Base-by-base conservation (phyloP, 2,113 vertebrate genomes). In the Dolichotis patagonum region DNA sequence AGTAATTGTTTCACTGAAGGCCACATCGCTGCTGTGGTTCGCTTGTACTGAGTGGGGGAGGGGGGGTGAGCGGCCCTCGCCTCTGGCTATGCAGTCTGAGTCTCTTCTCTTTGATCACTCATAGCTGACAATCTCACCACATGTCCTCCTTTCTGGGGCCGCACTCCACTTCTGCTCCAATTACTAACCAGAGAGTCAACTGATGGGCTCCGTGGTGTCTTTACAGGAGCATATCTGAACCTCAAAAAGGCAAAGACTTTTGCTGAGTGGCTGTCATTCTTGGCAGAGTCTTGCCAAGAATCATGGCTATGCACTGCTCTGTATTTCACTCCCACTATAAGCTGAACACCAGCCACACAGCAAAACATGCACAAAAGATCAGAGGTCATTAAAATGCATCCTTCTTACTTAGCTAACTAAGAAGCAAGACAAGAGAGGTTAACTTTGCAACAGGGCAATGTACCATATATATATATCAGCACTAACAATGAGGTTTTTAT, bases 401-500 rank as follows among this genome's bases (percentile, higher is more conserved):
- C 9, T 3, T 91, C 46, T 93, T 85, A 73, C 28, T 89, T 56
- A 60, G n/a, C 62, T 81, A 54, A 84, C 3, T 19, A 2, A 0
- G 84, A 17, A 81, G 69, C 77, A 86, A 85, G 56, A 75, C 46
- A 49, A 62, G 85, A 96, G 35, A 96, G 96, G 63, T 85, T 28
- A 91, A 86, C 87, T 93, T 96, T 95, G 94, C 91, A 52, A 65
- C 20, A 0, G 43, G 46, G 52, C n/a, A n/a, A n/a, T n/a, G n/a
- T 83, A 96, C 62, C 67, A 52, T 14, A 58, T 80, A 0, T 78
- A 63, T 86, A 97, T 94, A 96, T 95, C 97, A 98, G 94, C 82
- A 92, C 58, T 60, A 95, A 94, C 98, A 98, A 96, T 1, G 69
- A 94, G 91, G 46, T 91, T 71, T 98, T 98, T 97, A 98, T 97